Evolutionary conservation across 1,140 invertebrate species (phyloP).

Genomic region (Thalassaphorura encarpata): DNA sequence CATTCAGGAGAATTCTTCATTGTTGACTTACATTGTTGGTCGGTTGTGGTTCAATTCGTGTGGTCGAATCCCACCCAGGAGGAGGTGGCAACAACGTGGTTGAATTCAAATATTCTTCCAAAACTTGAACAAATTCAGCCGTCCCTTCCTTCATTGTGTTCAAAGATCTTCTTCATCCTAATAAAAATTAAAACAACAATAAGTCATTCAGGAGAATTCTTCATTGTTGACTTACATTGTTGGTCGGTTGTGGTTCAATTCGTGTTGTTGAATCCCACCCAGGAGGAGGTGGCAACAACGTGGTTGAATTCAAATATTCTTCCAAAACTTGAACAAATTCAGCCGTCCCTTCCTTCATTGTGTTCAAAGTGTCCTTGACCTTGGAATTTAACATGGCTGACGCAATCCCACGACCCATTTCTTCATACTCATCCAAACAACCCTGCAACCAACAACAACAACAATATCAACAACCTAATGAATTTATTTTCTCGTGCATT

Average conservation of each 20-base stretch:
- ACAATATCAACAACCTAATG: not conserved
- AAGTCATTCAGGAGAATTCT: too few relatives aligned
- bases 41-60: not conserved
- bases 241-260: not conserved
- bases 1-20: not conserved
- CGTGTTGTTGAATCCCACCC: not conserved
- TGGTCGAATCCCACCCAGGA: not conserved
- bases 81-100: conserved; percentile 39
- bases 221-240: not conserved
- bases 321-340: conserved; percentile 39
- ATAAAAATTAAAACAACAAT: too few relatives aligned
- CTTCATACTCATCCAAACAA: conserved; percentile 27
- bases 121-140: too few relatives aligned
- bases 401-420: conserved; percentile 38
- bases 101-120: not conserved
- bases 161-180: too few relatives aligned
- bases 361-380: conserved; percentile 37
- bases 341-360: conserved; percentile 29
- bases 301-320: conserved; percentile 37
- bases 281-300: conserved; percentile 37
- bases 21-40: not conserved
- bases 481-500: not conserved
- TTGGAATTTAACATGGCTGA: conserved; percentile 37
- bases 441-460: conserved; percentile 2
- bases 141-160: conserved; percentile 14